Base-by-base conservation (phyloP, 1,140 invertebrate genomes). In the Latrodectus geometricus region DNA sequence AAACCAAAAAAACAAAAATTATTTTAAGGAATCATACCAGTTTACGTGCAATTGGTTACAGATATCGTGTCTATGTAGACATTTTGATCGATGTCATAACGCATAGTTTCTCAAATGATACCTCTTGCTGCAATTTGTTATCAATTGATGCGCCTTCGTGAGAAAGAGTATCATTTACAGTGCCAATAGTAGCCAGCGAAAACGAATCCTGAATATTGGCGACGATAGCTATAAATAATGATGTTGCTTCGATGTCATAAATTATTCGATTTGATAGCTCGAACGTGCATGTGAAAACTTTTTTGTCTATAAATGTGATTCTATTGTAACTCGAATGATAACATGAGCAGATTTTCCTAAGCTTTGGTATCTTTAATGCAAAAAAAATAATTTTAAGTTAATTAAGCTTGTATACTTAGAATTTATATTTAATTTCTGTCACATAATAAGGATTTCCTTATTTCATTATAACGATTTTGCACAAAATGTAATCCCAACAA, bases 91-190 rank as follows among this genome's bases (percentile, higher is more conserved):
- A 79, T 79, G 77, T 79, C 49, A 35, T 79, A 79, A 48, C 23
- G 68, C 77, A 68, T 79, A 79, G 49, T 61, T 79, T 79, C 35
- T 68, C 77, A 66, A 79, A 79, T 61, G 54, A 50, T 68, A 79
- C 56, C 61, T 23, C 61, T 68, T 68, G 20, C 20, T 15, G 54
- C 54, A 61, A 61, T 61, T 61, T 61, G 17, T 61, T 61, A 61
- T 61, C 54, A 61, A 61, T 14, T 17, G 35, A 35, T 17, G 11
- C 54, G 54, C 8, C 11, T 61, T 61, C 11, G 17, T 61, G 54
- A 61, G 17, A 61, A 11, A 61, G 11, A 17, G 17, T 61, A 61
- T 61, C 54, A 61, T 17, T 14, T 61, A 35, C 35, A 3, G 35
- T 35, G 35, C 35, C 35, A 35, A 35, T 35, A 5, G 35, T 35